Base-by-base conservation (phyloP, 2,888 invertebrate species). In the Dicyrtomina minuta region DNA sequence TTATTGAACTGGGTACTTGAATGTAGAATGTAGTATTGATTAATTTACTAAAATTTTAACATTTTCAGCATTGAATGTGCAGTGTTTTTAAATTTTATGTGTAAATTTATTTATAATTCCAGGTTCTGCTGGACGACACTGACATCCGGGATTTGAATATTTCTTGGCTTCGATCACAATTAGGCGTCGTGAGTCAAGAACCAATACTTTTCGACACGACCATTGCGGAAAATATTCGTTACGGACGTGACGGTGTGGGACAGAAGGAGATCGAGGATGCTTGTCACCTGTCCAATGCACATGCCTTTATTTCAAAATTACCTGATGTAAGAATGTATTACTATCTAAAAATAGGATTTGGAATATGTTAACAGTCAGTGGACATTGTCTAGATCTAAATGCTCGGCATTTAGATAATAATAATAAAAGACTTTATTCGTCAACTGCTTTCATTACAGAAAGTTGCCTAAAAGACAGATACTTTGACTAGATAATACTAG, bases 211-310 rank as follows among this genome's bases (percentile, higher is more conserved):
- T 94, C 81, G 90, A 90, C 78, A 88, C 90, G 10, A 88, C 88
- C 33, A 92, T 95, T 46, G 86, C 86, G 8, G 92, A 95, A 80
- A 96, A 96, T 82, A 95, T 96, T 76, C 87, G 90, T 64, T 89
- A 91, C 83, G 94, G 94, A 70, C 86, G 87, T 78, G 87, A 88
- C 24, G 81, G 82, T 17, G 87, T 88, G 74, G 87, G 86, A 0
- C 86, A 88, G 68, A 85, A 86, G 65, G 90, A 90, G 79, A 86
- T 91, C 70, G 85, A 88, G 76, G 83, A 84, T 20, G 90, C 91
- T 0, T 88, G 90, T 1, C 87, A 86, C 79, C 87, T 88, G 79
- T 90, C 90, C 1, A 89, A 91, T 79, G 90, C 90, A 70, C 90
- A 91, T 78, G 86, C 86, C 74, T 91, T 91, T 80, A 90, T 91